These are phyloP conservation scores for Rapana venosa DNA, from an alignment of 2,888 invertebrate genomes.

Conservation along the genomic window DNA sequence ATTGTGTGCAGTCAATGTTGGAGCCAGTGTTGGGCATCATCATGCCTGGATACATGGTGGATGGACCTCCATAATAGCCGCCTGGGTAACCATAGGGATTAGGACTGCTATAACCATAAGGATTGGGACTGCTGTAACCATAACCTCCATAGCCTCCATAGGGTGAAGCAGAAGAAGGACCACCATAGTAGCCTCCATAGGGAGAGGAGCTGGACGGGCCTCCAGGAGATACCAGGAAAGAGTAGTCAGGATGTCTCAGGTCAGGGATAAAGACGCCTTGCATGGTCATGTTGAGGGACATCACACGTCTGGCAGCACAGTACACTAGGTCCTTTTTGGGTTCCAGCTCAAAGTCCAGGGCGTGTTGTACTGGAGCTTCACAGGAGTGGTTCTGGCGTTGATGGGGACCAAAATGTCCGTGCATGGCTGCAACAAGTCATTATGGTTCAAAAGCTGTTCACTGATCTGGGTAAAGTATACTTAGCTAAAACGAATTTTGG, in stretches of 20 bases:
- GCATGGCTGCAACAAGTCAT: not conserved
- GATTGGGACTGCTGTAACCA: not conserved
- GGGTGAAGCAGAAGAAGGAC: not conserved
- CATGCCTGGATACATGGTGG: slow-evolving; percentile 15
- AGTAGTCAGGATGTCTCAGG: slow-evolving; percentile 6
- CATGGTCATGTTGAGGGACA: slow-evolving; percentile 22
- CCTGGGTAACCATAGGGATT: not conserved
- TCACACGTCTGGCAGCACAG: slow-evolving; percentile 25
- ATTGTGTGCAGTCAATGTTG: slow-evolving; percentile 1
- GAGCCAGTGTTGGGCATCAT: not conserved
- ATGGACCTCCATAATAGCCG: not conserved
- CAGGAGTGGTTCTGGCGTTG: slow-evolving; percentile 16
- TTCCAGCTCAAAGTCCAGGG: slow-evolving; percentile 12
- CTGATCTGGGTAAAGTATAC: too few relatives aligned
- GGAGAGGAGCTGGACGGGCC: not conserved
- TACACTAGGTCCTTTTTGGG: slow-evolving; percentile 23
- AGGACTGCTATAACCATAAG: not conserved
- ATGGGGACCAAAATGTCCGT: not conserved
- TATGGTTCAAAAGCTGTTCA: too few relatives aligned
- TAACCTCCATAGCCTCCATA: slow-evolving; percentile 2
- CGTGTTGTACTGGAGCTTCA: slow-evolving; percentile 24
- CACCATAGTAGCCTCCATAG: not conserved
- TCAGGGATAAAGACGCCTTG: not conserved
- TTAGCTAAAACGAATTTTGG: too few relatives aligned
- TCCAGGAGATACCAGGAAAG: slow-evolving; percentile 1